Conservation (phyloP, 2,888 invertebrate species). For the Pollenia angustigena region DNA sequence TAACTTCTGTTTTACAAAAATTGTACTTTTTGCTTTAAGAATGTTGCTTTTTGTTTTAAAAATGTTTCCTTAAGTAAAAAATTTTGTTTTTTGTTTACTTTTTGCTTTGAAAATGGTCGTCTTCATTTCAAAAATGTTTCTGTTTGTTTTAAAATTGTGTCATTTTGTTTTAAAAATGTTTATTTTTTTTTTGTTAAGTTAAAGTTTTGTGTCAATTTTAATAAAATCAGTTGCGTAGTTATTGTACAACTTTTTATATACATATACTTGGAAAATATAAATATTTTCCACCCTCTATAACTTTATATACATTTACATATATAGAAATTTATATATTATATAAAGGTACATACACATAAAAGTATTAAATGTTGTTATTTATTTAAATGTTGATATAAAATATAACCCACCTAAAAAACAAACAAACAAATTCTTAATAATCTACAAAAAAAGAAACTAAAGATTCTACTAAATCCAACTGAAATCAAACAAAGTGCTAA, state of each 20-base stretch:
- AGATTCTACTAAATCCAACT: slow-evolving; percentile 55
- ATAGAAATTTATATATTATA: slow-evolving; percentile 14
- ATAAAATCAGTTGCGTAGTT: background rate
- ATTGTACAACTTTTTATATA: slow-evolving; percentile 13
- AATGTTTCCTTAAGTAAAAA: too few species aligned
- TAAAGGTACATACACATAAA: background rate
- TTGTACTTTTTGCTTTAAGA: too few species aligned
- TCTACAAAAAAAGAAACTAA: background rate
- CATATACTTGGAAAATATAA: background rate
- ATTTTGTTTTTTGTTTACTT: too few species aligned
- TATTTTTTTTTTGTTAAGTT: too few species aligned
- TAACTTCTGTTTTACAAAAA: too few species aligned
- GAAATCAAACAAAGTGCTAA: slow-evolving; percentile 68
- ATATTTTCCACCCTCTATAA: background rate
- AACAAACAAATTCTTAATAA: background rate
- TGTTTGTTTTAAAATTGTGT: too few species aligned
- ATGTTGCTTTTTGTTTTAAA: too few species aligned
- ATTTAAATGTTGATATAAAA: slow-evolving; percentile 49
- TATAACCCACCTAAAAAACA: slow-evolving; percentile 77
- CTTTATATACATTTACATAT: slow-evolving; percentile 9
- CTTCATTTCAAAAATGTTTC: too few species aligned
- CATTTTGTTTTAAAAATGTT: too few species aligned
- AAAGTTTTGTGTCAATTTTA: slow-evolving; percentile 36
- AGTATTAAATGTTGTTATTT: slow-evolving; percentile 59
- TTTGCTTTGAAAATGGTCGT: too few species aligned